phyloP scores from a whole-genome alignment of 2,797 vertebrate genomes.

The Acrossocheilus wenchowensis region DNA sequence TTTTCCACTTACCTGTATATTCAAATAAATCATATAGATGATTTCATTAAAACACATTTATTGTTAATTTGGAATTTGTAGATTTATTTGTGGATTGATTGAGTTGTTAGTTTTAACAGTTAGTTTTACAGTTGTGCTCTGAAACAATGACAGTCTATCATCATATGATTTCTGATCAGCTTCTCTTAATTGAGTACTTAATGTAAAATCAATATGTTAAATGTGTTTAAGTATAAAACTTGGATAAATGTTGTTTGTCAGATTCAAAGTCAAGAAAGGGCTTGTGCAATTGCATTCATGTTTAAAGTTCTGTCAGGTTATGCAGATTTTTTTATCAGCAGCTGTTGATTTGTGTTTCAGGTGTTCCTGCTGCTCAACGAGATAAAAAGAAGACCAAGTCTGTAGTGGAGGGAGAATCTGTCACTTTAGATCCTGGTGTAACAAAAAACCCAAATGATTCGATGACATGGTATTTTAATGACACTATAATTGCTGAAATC shows the following conservation, averaged over 20 bases:
- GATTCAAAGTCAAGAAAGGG: no score
- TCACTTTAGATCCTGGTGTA: no score
- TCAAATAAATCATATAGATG: not conserved
- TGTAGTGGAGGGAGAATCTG: no score
- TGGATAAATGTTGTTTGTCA: no score
- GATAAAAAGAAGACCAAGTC: no score
- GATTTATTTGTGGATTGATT: no score
- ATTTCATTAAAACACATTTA: not conserved
- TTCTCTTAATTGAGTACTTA: not conserved
- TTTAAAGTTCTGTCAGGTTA: not conserved
- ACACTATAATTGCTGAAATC: no score
- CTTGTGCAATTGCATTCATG: not conserved
- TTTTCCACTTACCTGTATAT: not conserved
- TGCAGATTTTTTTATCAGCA: not conserved
- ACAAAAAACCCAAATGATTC: no score
- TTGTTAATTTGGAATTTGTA: not conserved
- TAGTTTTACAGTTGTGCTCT: not conserved
- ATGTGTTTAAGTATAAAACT: not conserved
- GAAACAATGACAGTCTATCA: not conserved
- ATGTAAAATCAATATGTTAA: not conserved
- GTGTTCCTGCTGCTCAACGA: no score
- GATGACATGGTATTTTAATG: no score
- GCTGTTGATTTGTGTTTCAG: no score
- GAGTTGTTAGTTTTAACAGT: no score
- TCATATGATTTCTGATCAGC: not conserved